phyloP scores from a whole-genome alignment of 2,113 vertebrate genomes.

The Phaethornis superciliosus region DNA sequence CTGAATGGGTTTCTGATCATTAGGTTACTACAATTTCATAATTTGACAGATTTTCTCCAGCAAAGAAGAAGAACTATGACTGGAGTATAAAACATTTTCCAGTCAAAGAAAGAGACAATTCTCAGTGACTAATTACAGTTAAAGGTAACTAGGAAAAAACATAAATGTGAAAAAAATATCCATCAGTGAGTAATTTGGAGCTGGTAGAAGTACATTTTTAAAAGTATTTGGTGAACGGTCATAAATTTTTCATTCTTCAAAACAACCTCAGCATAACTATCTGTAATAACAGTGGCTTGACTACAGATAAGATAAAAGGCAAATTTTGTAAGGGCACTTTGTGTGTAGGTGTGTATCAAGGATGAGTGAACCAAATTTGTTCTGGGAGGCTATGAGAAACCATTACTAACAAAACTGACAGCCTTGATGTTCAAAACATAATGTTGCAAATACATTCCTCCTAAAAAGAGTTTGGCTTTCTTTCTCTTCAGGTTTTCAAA shows the following conservation, averaged over 20 bases:
- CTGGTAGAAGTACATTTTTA: background rate
- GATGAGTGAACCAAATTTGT: background rate
- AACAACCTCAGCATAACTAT: conserved; percentile 5
- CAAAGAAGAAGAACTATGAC: background rate
- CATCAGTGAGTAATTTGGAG: conserved; percentile 28
- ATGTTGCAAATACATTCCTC: background rate
- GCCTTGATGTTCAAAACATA: background rate
- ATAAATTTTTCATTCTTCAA: conserved; percentile 1
- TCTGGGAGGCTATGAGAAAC: background rate
- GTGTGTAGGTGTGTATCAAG: background rate
- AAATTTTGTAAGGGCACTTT: background rate
- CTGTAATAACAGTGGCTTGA: background rate
- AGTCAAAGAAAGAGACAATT: conserved; percentile 20
- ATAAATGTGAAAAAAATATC: background rate
- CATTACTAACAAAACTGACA: background rate
- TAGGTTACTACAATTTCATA: conserved; percentile 37
- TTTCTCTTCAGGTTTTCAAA: background rate
- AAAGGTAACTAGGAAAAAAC: conserved; percentile 9
- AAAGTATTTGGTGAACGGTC: conserved; percentile 32
- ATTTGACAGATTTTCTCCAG: conserved; percentile 25
- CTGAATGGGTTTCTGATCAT: conserved; percentile 25
- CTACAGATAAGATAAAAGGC: conserved; percentile 15
- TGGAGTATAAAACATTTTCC: conserved; percentile 1
- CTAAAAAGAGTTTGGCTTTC: background rate
- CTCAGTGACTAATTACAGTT: conserved; percentile 55